Evolutionary conservation across 2,113 vertebrate species (phyloP), one percentile per base, ranked within the genome.

Genomic region (Sciurus niger): DNA sequence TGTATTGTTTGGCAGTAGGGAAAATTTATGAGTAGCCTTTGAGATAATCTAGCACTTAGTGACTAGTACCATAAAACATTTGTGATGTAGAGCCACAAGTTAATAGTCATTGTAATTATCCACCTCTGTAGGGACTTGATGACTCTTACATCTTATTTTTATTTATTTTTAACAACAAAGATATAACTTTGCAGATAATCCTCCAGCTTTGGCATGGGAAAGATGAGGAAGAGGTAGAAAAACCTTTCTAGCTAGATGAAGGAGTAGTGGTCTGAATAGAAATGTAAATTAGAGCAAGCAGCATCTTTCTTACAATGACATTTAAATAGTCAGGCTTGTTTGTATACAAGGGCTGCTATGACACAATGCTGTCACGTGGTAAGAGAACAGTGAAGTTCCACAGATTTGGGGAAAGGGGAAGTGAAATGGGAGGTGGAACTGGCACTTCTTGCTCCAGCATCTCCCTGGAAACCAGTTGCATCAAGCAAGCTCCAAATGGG

Each of bases 301-400:
- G n/a, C 63, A 20, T 94, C 70, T 92, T 90, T 95, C 89, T 95
- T 86, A 84, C 79, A 73, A 22, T 48, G 97, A 58, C 89, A 48
- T 88, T 87, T 72, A 95, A 95, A 88, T 70, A 80, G 96, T 92
- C 87, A 32, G 51, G n/a, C 92, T 96, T 96, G 87, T 97, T 95
- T 94, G 96, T 96, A 76, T 30, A 95, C 92, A 48, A 34, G 93
- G 60, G 46, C 93, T 65, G 94, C 94, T 83, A 0, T 96, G 95
- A 85, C 89, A 93, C 89, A 88, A 12, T 87, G 77, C 83, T 53
- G 65, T 97, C 97, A 90, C 22, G 0, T 92, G 97, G 73, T 28
- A 2, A 79, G 93, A 94, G 93, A 96, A 96, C 95, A 95, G 97
- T 82, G 92, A 92, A 89, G 80, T 92, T 93, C 93, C 93, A 96